Percentiles rank a stretch among this genome's conserved stretches.
Conservation (phyloP, 53 echinoderm and acorn worm species). For the Luidia sarsii region DNA sequence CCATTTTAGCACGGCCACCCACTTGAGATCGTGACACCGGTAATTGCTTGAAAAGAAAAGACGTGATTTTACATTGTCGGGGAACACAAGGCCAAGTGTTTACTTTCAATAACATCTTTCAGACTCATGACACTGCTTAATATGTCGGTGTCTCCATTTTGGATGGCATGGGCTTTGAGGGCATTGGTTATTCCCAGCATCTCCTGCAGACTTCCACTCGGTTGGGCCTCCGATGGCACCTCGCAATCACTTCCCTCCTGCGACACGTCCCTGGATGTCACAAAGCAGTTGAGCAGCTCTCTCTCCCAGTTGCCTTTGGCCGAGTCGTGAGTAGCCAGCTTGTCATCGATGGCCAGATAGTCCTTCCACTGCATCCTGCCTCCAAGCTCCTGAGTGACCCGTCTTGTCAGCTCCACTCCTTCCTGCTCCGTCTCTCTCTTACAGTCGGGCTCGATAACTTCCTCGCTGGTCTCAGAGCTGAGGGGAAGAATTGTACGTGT, state of each 20-base stretch:
- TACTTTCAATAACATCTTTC: not conserved
- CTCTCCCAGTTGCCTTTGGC: conserved; percentile 22
- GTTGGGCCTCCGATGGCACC: not conserved
- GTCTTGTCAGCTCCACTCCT: not conserved
- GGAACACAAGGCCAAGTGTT: too few relatives aligned
- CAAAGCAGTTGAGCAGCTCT: not conserved
- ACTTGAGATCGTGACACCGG: too few relatives aligned
- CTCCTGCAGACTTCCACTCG: not conserved
- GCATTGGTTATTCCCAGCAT: not conserved
- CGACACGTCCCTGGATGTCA: not conserved
- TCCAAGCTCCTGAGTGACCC: not conserved
- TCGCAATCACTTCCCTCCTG: not conserved
- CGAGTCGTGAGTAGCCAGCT: not conserved
- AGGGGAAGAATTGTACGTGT: not conserved
- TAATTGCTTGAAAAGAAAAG: too few relatives aligned
- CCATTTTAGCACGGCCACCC: too few relatives aligned
- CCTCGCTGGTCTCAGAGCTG: not conserved
- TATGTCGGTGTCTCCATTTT: conserved; percentile 10
- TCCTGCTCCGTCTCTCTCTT: not conserved
- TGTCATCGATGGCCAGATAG: conserved; percentile 13
- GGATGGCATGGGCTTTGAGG: conserved; percentile 7
- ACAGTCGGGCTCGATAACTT: not conserved
- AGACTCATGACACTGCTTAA: conserved; percentile 18
- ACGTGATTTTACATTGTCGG: too few relatives aligned
- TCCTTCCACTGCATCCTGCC: not conserved